phyloP scores from a whole-genome alignment of 37 sponge, comb jelly and placozoan species.

The Aplysina aerophoba region DNA sequence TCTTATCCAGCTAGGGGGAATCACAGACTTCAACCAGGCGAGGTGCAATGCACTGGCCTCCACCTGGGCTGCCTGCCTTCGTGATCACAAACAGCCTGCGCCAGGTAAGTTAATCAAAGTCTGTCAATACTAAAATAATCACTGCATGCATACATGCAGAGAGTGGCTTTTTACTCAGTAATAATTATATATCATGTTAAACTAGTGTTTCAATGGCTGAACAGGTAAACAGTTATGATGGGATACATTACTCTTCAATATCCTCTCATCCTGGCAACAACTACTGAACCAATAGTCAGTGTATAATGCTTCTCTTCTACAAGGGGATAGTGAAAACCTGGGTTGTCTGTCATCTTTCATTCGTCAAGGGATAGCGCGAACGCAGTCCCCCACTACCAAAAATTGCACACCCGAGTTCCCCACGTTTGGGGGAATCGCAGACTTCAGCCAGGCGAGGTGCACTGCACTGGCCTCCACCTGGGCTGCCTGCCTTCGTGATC shows the following conservation, averaged over 20 bases:
- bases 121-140: no score
- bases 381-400: conserved; percentile 98
- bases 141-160: no score
- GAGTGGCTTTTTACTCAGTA: no score
- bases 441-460: conserved; percentile 96
- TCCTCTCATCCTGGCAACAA: no score
- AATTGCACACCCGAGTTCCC: conserved; percentile 97
- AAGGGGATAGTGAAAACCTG: no score
- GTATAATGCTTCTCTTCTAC: no score
- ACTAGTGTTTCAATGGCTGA: no score
- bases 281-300: no score
- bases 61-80: conserved; percentile 85
- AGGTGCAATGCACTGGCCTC: conserved; percentile 93
- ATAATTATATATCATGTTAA: no score
- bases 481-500: conserved; percentile 91
- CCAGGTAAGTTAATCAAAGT: conserved; percentile 88
- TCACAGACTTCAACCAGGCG: conserved; percentile 93
- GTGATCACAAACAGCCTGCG: conserved; percentile 91
- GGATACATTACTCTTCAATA: no score
- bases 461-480: conserved; percentile 92
- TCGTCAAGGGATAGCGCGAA: conserved; percentile 88
- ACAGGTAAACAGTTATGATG: no score
- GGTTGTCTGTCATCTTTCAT: no score
- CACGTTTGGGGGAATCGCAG: conserved; percentile 96
- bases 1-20: conserved; percentile 93